phyloP scores from a whole-genome alignment of 2,888 invertebrate genomes.

The Drosophila robusta region DNA sequence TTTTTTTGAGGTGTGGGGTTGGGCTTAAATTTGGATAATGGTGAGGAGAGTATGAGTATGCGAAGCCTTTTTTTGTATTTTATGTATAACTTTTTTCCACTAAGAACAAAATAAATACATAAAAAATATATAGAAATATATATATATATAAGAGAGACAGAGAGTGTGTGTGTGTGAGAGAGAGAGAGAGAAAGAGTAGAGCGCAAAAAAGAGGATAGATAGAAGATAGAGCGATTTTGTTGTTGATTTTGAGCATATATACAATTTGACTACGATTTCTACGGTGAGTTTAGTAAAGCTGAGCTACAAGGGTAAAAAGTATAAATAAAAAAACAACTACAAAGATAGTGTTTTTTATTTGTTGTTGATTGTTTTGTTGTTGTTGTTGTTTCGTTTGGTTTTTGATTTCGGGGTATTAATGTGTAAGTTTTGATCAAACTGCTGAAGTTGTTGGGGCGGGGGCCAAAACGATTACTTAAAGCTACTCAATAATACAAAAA shows the following conservation, averaged over 20 bases:
- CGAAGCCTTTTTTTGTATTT: slow-evolving; percentile 73
- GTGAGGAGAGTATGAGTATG: slow-evolving; percentile 79
- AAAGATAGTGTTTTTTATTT: slow-evolving; percentile 23
- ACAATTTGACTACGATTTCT: slow-evolving; percentile 77
- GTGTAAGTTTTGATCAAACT: slow-evolving; percentile 54
- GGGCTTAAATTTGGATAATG: slow-evolving; percentile 37
- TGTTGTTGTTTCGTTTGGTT: slow-evolving; percentile 49
- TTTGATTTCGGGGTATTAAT: slow-evolving; percentile 51
- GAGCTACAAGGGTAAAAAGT: slow-evolving; percentile 61
- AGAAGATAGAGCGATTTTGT: slow-evolving; percentile 43
- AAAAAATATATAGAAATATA: slow-evolving; percentile 57
- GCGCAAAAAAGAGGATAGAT: slow-evolving; percentile 25
- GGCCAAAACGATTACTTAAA: slow-evolving; percentile 51
- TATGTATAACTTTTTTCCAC: slow-evolving; percentile 76
- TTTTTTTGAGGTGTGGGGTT: slow-evolving; percentile 8
- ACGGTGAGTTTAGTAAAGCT: slow-evolving; percentile 81
- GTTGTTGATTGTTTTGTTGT: slow-evolving; percentile 41
- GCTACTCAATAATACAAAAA: slow-evolving; percentile 51
- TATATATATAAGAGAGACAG: slow-evolving; percentile 40
- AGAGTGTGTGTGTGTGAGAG: slow-evolving; percentile 26
- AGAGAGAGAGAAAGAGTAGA: slow-evolving; percentile 33
- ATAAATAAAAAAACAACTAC: slow-evolving; percentile 40
- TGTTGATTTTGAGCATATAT: slow-evolving; percentile 73
- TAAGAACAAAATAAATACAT: slow-evolving; percentile 67
- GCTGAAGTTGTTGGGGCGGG: slow-evolving; percentile 30